A percentile compares a stretch with the other conserved stretches of the same genome.
Evolutionary conservation across 2,113 vertebrate species (phyloP).

Genomic region (Vulpes vulpes): DNA sequence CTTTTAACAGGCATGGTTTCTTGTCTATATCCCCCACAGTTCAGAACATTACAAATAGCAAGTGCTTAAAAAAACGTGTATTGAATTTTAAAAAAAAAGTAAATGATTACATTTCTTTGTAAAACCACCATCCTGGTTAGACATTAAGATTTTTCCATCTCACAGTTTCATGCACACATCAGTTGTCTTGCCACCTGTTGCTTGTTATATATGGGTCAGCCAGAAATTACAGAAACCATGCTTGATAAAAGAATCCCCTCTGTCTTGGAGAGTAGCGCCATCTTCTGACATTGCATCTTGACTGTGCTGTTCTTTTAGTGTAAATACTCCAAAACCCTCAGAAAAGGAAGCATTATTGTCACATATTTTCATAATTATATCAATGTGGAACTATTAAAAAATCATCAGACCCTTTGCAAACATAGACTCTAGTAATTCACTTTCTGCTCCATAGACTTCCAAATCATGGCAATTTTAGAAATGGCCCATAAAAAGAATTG

Average conservation of each 20-base stretch:
- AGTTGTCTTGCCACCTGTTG: background rate
- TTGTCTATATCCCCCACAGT: background rate
- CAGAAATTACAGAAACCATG: background rate
- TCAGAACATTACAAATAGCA: background rate
- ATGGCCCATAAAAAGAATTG: background rate
- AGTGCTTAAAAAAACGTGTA: background rate
- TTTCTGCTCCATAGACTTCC: slow-evolving; percentile 16
- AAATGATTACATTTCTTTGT: background rate
- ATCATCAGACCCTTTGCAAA: background rate
- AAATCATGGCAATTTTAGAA: slow-evolving; percentile 39
- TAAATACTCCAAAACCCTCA: background rate
- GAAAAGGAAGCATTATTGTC: background rate
- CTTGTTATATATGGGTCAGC: background rate
- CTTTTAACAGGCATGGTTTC: background rate
- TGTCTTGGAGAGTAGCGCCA: background rate
- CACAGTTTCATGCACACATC: background rate
- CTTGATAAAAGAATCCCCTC: background rate
- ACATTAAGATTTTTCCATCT: background rate
- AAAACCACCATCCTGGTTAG: background rate
- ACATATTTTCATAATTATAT: slow-evolving; percentile 9
- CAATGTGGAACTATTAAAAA: background rate
- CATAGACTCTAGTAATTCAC: background rate
- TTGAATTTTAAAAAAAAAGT: background rate
- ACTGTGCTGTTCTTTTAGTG: background rate
- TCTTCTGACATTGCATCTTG: background rate